These are phyloP conservation scores for Crossaster papposus DNA, from an alignment of 53 echinoderm and acorn worm species.

Conservation along the genomic window DNA sequence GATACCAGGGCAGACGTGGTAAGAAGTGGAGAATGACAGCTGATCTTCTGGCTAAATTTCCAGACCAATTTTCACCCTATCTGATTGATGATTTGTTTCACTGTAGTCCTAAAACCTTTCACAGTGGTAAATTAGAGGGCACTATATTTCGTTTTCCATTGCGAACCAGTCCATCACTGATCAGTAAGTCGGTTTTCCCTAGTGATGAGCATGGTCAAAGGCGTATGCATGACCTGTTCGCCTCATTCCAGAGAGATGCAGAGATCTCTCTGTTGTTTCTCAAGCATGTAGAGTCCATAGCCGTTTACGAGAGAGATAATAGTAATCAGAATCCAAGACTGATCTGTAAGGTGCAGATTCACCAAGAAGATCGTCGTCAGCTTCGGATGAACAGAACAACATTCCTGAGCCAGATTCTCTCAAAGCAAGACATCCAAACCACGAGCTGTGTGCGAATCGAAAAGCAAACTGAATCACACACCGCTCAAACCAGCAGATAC, in stretches of 20 bases:
- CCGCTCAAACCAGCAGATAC: neutral
- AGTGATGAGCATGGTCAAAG: conserved; percentile 47
- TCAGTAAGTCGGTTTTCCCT: conserved; percentile 65
- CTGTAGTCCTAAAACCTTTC: conserved; percentile 19
- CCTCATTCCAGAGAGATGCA: conserved; percentile 76
- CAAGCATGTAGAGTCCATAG: conserved; percentile 68
- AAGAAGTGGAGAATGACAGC: conserved; percentile 35
- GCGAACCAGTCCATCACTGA: conserved; percentile 44
- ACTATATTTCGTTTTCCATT: conserved; percentile 91
- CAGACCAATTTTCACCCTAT: conserved; percentile 81
- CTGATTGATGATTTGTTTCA: conserved; percentile 23
- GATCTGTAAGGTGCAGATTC: conserved; percentile 29
- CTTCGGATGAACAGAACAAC: neutral
- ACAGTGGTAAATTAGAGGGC: conserved; percentile 63
- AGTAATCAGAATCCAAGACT: neutral
- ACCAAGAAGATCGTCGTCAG: neutral
- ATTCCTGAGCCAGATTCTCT: conserved; percentile 1
- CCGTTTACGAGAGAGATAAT: conserved; percentile 31
- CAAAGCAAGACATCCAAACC: conserved; percentile 4
- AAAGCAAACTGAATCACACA: neutral
- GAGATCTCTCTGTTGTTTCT: conserved; percentile 77
- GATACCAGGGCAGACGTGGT: conserved; percentile 30
- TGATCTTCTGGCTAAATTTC: conserved; percentile 28
- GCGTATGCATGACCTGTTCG: conserved; percentile 56
- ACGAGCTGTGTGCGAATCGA: conserved; percentile 3